Evolutionary conservation across 2,888 invertebrate species (phyloP).

Genomic region (Sepiola atlantica): DNA sequence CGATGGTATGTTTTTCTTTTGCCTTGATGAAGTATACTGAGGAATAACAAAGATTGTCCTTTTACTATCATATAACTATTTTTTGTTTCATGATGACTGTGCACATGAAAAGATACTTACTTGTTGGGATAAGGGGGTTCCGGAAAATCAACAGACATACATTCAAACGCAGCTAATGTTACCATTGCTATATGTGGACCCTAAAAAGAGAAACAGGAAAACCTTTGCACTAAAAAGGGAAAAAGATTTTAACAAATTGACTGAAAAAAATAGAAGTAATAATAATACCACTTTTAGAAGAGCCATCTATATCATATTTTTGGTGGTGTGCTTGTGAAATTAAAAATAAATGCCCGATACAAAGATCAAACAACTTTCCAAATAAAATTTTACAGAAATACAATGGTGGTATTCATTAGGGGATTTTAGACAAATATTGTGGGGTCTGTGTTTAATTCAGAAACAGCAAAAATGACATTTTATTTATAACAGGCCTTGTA

Average conservation of each 20-base stretch:
- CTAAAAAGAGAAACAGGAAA: slow-evolving; percentile 63
- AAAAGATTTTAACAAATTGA: not conserved
- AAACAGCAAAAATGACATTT: no score
- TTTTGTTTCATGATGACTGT: no score
- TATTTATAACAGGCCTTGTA: no score
- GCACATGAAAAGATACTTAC: slow-evolving; percentile 77
- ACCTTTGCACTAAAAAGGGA: no score
- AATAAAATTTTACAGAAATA: no score
- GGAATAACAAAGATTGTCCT: not conserved
- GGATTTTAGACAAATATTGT: no score
- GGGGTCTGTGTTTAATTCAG: no score
- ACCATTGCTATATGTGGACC: slow-evolving; percentile 99
- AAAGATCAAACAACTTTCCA: no score
- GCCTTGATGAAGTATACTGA: not conserved
- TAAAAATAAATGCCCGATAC: no score
- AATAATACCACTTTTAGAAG: not conserved
- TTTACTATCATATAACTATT: not conserved
- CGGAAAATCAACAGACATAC: slow-evolving; percentile 94
- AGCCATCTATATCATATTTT: not conserved
- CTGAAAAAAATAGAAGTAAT: not conserved
- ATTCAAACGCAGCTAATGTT: slow-evolving; percentile 98
- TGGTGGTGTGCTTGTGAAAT: no score
- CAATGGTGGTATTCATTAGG: no score
- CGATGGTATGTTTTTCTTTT: no score
- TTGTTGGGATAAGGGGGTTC: slow-evolving; percentile 98